These are phyloP conservation scores for Tetropium fuscum DNA, from an alignment of 2,888 invertebrate species.

Conservation along the genomic window DNA sequence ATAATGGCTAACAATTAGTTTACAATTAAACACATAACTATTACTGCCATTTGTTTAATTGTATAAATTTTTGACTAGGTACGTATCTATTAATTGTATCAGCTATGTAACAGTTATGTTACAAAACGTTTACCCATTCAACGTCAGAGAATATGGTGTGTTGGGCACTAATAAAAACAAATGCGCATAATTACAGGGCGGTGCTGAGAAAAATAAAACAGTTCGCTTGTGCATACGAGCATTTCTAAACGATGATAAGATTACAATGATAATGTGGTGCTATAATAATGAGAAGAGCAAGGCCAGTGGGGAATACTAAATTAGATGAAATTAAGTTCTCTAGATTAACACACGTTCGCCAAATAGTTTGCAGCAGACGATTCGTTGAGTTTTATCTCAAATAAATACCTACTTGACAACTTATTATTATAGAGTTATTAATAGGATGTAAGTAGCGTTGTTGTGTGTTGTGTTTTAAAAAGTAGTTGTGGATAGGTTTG, in stretches of 20 bases:
- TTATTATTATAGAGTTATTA: conserved; percentile 9
- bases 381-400: conserved; percentile 14
- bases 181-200: conserved; percentile 15
- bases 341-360: conserved; percentile 44
- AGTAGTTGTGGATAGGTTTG: neutral
- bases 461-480: conserved; percentile 3
- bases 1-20: no score
- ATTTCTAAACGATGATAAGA: conserved; percentile 62
- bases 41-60: no score
- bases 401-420: conserved; percentile 22
- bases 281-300: conserved; percentile 55
- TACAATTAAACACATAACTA: no score
- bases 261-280: conserved; percentile 54
- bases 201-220: conserved; percentile 12
- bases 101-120: no score
- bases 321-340: conserved; percentile 51
- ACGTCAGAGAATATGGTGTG: no score
- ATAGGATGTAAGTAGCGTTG: conserved; percentile 11
- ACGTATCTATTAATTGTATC: no score
- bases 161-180: no score
- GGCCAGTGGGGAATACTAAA: conserved; percentile 52
- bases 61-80: no score
- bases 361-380: conserved; percentile 25
- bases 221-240: conserved; percentile 27
- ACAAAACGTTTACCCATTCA: no score